These are phyloP conservation scores for Andrena chrysosceles DNA, from an alignment of 2,888 invertebrate genomes.

Conservation along the genomic window DNA sequence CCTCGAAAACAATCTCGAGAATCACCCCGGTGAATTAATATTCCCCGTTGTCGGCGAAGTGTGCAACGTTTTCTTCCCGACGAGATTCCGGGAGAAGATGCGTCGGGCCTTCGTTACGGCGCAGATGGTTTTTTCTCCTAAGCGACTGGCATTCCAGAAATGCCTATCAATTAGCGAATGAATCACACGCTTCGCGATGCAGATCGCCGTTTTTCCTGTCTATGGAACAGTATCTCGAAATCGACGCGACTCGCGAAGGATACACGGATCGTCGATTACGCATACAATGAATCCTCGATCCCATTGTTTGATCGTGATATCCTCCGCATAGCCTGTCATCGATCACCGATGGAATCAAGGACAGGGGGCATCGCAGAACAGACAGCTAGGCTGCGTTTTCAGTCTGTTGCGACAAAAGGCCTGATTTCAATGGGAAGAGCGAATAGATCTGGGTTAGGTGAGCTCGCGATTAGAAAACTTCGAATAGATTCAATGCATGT, in stretches of 20 bases:
- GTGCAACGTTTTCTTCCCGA: neutral
- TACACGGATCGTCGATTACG: slow-evolving; percentile 51
- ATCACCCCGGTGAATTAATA: neutral
- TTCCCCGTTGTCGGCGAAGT: neutral
- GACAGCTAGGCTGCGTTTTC: neutral
- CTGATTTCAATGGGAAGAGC: neutral
- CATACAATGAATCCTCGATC: slow-evolving; percentile 46
- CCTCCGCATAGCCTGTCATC: slow-evolving; percentile 32
- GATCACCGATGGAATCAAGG: slow-evolving; percentile 40
- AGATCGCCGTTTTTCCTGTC: slow-evolving; percentile 40
- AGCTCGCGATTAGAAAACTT: neutral
- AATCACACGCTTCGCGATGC: slow-evolving; percentile 59
- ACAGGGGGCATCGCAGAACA: neutral
- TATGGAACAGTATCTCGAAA: slow-evolving; percentile 40
- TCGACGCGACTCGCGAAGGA: slow-evolving; percentile 49
- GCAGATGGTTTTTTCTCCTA: neutral
- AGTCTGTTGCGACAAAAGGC: neutral
- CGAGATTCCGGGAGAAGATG: neutral
- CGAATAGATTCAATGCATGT: neutral
- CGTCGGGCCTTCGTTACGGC: neutral
- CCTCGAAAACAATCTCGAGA: slow-evolving; percentile 28
- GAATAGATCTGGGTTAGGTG: neutral
- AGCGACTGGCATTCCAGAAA: slow-evolving; percentile 43
- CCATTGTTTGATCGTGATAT: slow-evolving; percentile 40
- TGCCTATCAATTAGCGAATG: slow-evolving; percentile 47